phyloP scores from a whole-genome alignment of 2,888 invertebrate species.

The Coremacera marginata region DNA sequence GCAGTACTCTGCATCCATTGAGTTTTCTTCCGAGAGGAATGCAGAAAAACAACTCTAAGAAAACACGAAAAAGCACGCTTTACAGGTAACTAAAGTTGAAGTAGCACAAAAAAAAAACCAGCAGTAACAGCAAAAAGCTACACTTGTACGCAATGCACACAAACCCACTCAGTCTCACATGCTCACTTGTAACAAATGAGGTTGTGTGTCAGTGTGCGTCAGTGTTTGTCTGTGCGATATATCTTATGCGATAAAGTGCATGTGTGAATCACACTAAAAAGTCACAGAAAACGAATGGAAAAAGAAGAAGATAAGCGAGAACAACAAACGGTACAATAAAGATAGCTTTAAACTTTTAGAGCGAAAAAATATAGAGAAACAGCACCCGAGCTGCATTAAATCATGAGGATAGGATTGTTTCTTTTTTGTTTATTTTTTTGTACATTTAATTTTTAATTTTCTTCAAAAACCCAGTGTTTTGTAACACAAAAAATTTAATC shows the following conservation, averaged over 20 bases:
- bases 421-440: too few species aligned
- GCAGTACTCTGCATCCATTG: background rate
- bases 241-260: conserved; percentile 25
- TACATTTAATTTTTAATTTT: too few species aligned
- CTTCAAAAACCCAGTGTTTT: too few species aligned
- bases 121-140: background rate
- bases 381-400: too few species aligned
- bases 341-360: too few species aligned
- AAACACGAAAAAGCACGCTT: too few species aligned
- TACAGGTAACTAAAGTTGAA: too few species aligned
- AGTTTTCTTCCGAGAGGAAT: background rate
- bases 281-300: background rate
- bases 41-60: background rate
- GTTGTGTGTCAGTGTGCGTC: background rate
- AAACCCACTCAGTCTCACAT: background rate
- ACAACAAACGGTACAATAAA: too few species aligned
- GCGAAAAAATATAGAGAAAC: too few species aligned
- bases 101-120: too few species aligned
- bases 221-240: conserved; percentile 1
- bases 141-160: background rate
- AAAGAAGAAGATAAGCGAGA: background rate
- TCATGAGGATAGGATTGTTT: too few species aligned
- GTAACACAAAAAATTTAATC: too few species aligned
- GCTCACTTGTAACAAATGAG: background rate
- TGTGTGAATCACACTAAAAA: conserved; percentile 21